Evolutionary conservation across 1,140 invertebrate genomes (phyloP).

Genomic region (Ips typographus): DNA sequence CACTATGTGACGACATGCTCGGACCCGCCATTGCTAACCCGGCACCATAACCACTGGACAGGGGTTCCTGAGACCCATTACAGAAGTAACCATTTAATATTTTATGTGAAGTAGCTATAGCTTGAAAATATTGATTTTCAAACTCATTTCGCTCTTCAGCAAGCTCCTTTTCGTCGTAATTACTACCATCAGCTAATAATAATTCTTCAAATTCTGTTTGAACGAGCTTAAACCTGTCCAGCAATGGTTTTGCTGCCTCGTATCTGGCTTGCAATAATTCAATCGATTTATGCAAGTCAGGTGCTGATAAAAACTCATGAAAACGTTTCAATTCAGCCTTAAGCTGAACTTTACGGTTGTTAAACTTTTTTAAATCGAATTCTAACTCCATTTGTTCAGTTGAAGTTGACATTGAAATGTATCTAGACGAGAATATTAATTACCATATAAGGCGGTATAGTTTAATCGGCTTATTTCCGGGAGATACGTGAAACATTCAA

Average conservation of each 20-base stretch:
- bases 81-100: slow-evolving; percentile 4
- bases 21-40: no score
- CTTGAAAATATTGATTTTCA: slow-evolving; percentile 19
- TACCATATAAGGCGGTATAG: background rate
- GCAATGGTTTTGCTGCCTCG: slow-evolving; percentile 1
- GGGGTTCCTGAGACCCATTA: no score
- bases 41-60: no score
- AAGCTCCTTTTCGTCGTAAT: slow-evolving; percentile 13
- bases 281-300: background rate
- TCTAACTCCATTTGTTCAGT: background rate
- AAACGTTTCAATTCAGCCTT: slow-evolving; percentile 9
- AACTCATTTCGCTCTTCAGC: slow-evolving; percentile 9
- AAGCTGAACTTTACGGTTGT: background rate
- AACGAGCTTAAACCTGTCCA: slow-evolving; percentile 5
- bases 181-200: slow-evolving; percentile 1
- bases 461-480: background rate
- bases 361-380: slow-evolving; percentile 10
- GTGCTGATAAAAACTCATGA: background rate
- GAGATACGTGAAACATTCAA: background rate
- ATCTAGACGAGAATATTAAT: background rate
- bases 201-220: slow-evolving; percentile 25
- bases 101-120: background rate
- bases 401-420: background rate
- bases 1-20: no score
- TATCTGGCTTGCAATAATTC: slow-evolving; percentile 1